Base-by-base conservation (phyloP, 2,888 invertebrate genomes). In the Hemicrepidius hirtus region DNA sequence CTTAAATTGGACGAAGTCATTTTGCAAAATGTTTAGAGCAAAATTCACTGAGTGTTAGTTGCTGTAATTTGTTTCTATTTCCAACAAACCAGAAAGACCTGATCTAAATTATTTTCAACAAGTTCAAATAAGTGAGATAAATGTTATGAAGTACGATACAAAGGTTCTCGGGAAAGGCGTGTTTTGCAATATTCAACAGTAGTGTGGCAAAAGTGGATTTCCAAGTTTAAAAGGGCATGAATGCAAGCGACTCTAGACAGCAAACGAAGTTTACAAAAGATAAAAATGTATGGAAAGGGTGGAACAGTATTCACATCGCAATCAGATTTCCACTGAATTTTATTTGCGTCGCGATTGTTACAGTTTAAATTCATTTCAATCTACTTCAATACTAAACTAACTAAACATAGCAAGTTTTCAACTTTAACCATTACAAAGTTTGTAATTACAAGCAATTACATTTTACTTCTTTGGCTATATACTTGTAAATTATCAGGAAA, bases 251-350 rank as follows among this genome's bases (percentile, higher is more conserved):
- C 57, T 55, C 35, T 44, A 18, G 57, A 37, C 32, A 18, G 12
- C 16, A 57, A 37, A 57, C 57, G 40, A 37, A 16, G 57, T 57
- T 53, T 57, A 37, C 57, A 57, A 57, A 57, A 57, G 57, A 37
- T 57, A 57, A 57, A 57, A 57, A 40, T 57, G 57, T 37, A 57
- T 35, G 37, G 18, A 20, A 9, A 37, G 55, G 40, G 55, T 13
- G 40, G 53, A 53, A 53, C 13, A n/a, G 57, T 40, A 57, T 57
- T 57, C 37, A 57, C 37, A 57, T 57, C 57, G 16, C 57, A 37
- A 57, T 57, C 32, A 37, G 40, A 57, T 57, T 57, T 57, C 12
- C 37, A 18, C 13, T 21, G 37, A 28, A 57, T 57, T 57, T 37
- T 57, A 12, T 40, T 57, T 57, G 57, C 37, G 12, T 21, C 20